phyloP scores from a whole-genome alignment of 2,113 vertebrate genomes.

The Acanthochromis polyacanthus region DNA sequence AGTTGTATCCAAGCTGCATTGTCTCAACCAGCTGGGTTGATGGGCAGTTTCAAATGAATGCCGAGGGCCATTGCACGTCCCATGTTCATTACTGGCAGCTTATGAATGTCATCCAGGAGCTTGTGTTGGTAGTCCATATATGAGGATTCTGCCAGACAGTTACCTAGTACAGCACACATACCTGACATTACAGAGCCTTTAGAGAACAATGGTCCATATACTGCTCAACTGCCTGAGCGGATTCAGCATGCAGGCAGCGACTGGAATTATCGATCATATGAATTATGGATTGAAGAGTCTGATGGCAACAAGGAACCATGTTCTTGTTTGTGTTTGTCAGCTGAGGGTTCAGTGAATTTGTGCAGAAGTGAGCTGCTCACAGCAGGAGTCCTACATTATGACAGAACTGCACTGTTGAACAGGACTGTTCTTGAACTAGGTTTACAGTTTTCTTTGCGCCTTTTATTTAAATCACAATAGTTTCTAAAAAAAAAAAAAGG shows the following conservation, averaged over 20 bases:
- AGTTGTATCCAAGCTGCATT: too few species aligned
- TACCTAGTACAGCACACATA: neutral
- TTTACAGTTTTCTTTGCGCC: constrained; percentile 14
- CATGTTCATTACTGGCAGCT: too few species aligned
- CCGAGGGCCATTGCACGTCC: too few species aligned
- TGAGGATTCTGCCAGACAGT: neutral
- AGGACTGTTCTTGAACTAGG: neutral
- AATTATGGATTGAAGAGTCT: constrained; percentile 47
- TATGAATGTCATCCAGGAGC: neutral
- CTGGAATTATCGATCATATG: constrained; percentile 27
- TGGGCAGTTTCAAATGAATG: too few species aligned
- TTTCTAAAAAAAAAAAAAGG: too few species aligned
- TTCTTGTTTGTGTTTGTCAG: constrained; percentile 25
- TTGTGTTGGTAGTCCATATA: neutral
- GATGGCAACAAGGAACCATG: constrained; percentile 34
- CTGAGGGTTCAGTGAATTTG: neutral
- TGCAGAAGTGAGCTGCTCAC: constrained; percentile 7
- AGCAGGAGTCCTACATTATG: neutral
- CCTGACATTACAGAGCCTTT: neutral
- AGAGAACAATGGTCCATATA: neutral
- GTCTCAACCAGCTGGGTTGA: too few species aligned
- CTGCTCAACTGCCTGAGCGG: neutral
- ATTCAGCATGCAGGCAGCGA: constrained; percentile 4
- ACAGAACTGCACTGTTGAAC: neutral
- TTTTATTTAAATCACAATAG: constrained; percentile 16